These are phyloP conservation scores for Clarias pachynema DNA, from an alignment of 2,797 vertebrate genomes.

Conservation along the genomic window DNA sequence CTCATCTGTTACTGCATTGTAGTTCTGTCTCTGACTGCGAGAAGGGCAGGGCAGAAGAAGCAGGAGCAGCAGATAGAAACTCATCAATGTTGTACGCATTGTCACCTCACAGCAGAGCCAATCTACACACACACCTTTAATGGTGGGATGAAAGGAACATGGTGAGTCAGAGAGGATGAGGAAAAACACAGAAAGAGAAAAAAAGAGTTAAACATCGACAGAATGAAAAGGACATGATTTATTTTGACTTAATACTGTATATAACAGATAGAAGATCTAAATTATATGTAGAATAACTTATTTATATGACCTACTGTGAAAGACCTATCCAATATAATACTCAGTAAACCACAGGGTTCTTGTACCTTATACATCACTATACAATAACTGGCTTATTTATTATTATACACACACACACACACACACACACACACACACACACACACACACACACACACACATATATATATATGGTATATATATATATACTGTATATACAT, in stretches of 20 bases:
- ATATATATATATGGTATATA: no score
- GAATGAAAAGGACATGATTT: not conserved
- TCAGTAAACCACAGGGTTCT: no score
- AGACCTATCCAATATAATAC: no score
- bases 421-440: no score
- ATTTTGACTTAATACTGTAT: not conserved
- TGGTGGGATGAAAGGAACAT: not conserved
- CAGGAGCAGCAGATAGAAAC: conserved; percentile 69
- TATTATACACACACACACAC: no score
- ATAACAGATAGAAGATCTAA: not conserved
- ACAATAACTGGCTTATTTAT: no score
- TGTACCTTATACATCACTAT: no score
- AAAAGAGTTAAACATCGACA: not conserved
- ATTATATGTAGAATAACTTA: not conserved
- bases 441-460: no score
- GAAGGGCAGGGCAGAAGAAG: conserved; percentile 64
- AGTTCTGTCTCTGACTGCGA: conserved; percentile 61
- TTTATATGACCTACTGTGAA: no score
- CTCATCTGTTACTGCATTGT: conserved; percentile 51
- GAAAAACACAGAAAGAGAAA: not conserved
- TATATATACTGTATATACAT: no score
- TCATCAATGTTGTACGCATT: conserved; percentile 65
- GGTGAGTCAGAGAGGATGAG: conserved; percentile 8
- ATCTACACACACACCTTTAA: conserved; percentile 15
- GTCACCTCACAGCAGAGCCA: conserved; percentile 52